Percentiles rank a stretch among this genome's conserved stretches.
phyloP scores from a whole-genome alignment of 2,797 vertebrate species.

The Xiphorhynchus erythropygius region DNA sequence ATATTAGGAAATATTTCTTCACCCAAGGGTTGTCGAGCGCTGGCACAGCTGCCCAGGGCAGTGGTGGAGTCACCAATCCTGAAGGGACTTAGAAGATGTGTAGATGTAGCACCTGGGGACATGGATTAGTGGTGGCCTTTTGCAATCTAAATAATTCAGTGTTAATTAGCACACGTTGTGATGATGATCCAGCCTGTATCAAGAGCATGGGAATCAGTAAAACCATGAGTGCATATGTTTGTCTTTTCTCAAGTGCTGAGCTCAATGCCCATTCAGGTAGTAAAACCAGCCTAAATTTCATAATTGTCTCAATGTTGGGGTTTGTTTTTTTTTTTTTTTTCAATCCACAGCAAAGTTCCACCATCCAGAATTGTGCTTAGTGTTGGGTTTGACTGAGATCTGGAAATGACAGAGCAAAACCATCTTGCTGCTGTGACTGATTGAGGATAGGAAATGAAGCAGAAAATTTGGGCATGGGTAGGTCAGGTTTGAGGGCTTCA shows the following conservation, averaged over 20 bases:
- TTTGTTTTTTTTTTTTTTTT: neutral
- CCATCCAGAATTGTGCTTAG: neutral
- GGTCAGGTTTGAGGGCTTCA: neutral
- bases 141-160: neutral
- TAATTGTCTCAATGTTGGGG: neutral
- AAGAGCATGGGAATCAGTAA: neutral
- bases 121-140: neutral
- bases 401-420: neutral
- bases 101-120: neutral
- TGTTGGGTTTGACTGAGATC: neutral
- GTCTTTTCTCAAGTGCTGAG: neutral
- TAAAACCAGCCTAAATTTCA: neutral
- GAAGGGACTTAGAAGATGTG: rapidly evolving
- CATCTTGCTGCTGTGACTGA: neutral
- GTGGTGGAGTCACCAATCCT: neutral
- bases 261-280: neutral
- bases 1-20: neutral
- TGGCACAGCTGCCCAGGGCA: neutral
- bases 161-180: neutral
- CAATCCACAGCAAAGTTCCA: neutral
- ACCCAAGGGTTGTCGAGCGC: rapidly evolving
- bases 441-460: neutral
- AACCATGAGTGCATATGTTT: rapidly evolving
- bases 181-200: rapidly evolving
- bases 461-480: neutral